Conservation (phyloP, 2,888 invertebrate species). For the Drosophila kanekoi region DNA sequence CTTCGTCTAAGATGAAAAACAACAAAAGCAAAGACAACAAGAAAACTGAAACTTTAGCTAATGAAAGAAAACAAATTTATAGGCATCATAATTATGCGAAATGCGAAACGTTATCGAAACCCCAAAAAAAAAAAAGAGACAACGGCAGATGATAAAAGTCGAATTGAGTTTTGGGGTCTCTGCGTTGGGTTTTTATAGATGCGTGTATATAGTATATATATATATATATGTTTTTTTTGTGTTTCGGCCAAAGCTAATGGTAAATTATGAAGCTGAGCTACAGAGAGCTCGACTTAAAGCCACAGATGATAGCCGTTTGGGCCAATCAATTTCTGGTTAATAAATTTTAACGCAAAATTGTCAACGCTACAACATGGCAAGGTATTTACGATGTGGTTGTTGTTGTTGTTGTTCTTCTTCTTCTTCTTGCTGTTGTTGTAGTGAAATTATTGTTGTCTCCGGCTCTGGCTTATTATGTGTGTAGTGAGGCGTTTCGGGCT, state of each 20-base stretch:
- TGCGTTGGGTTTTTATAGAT: conserved; percentile 33
- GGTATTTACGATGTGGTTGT: conserved; percentile 69
- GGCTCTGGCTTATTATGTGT: conserved; percentile 45
- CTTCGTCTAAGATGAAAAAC: conserved; percentile 74
- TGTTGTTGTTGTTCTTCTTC: conserved; percentile 15
- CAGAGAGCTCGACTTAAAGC: conserved; percentile 33
- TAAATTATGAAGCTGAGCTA: conserved; percentile 69
- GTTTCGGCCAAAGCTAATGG: conserved; percentile 67
- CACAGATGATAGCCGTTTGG: conserved; percentile 74
- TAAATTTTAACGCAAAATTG: conserved; percentile 77
- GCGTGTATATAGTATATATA: conserved; percentile 3
- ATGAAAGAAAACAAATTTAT: conserved; percentile 82
- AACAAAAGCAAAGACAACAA: conserved; percentile 54
- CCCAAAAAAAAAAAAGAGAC: conserved; percentile 10
- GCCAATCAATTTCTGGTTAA: conserved; percentile 81
- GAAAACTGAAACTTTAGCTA: conserved; percentile 70
- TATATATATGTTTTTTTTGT: conserved; percentile 9
- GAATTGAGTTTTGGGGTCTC: conserved; percentile 35
- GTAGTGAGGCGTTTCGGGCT: conserved; percentile 64
- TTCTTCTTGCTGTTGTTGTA: conserved; percentile 46
- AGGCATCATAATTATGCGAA: conserved; percentile 81
- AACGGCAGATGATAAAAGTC: conserved; percentile 48
- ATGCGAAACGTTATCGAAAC: conserved; percentile 69
- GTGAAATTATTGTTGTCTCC: conserved; percentile 64
- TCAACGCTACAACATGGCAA: conserved; percentile 63